Conservation (phyloP, 2,888 invertebrate genomes). For the Folsomia manolachei region DNA sequence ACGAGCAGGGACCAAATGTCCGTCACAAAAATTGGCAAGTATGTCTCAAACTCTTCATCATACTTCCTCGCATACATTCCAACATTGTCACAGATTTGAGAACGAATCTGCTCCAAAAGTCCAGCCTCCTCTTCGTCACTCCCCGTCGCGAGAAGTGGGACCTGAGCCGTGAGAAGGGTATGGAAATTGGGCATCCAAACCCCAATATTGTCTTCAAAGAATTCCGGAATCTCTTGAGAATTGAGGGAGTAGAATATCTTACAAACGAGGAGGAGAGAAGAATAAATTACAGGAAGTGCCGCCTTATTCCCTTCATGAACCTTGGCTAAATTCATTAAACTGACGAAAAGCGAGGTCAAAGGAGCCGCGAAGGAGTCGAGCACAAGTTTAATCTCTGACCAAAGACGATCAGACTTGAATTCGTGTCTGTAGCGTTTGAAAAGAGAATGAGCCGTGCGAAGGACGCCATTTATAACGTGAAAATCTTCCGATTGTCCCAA, state of each 20-base stretch:
- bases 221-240: conserved; percentile 96
- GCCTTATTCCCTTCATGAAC: conserved; percentile 74
- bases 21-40: conserved; percentile 87
- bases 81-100: conserved; percentile 94
- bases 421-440: conserved; percentile 95
- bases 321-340: conserved; percentile 76
- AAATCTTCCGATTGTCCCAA: conserved; percentile 76
- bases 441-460: conserved; percentile 92
- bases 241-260: conserved; percentile 97
- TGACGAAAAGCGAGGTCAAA: conserved; percentile 83
- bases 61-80: conserved; percentile 95
- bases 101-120: conserved; percentile 82
- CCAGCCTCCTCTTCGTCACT: conserved; percentile 83
- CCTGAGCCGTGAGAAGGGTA: conserved; percentile 72
- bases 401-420: conserved; percentile 89
- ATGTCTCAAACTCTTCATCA: conserved; percentile 91
- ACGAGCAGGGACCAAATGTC: conserved; percentile 90
- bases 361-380: conserved; percentile 90
- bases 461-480: conserved; percentile 87
- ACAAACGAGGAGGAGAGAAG: conserved; percentile 80
- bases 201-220: conserved; percentile 96
- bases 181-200: conserved; percentile 93
- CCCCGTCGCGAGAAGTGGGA: conserved; percentile 68
- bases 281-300: conserved; percentile 81
- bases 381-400: conserved; percentile 96